Evolutionary conservation across 2,113 vertebrate species (phyloP).

Genomic region (Gymnorhina tibicen): DNA sequence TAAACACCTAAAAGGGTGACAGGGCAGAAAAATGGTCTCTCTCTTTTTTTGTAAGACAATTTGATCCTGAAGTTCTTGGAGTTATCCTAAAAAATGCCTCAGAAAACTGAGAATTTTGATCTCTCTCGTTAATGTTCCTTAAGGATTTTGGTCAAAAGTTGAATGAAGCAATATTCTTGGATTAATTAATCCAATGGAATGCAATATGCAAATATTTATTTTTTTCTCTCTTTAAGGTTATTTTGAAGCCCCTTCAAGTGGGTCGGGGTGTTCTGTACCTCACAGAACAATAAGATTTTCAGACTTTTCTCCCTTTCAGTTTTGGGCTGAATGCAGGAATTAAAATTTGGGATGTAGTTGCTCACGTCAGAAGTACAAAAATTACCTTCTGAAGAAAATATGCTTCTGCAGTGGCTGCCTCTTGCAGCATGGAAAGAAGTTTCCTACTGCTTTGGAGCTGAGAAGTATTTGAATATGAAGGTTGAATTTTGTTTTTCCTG

Average conservation of each 20-base stretch:
- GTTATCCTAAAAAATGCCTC: neutral
- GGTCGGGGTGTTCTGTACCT: neutral
- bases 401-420: neutral
- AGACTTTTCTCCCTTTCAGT: neutral
- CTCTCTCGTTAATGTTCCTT: neutral
- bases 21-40: neutral
- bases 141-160: neutral
- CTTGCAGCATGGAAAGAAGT: neutral
- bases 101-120: neutral
- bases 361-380: neutral
- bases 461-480: neutral
- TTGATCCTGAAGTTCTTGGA: neutral
- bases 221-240: neutral
- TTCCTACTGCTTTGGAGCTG: neutral
- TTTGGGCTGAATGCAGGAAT: neutral
- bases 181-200: neutral
- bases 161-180: neutral
- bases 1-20: neutral
- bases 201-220: neutral
- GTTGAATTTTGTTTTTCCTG: neutral
- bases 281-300: neutral
- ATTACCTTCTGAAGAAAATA: neutral
- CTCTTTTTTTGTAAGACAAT: neutral
- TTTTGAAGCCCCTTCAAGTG: neutral
- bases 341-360: neutral